Conservation (phyloP, 2,888 invertebrate genomes). For the Pantelozetes paolii region DNA sequence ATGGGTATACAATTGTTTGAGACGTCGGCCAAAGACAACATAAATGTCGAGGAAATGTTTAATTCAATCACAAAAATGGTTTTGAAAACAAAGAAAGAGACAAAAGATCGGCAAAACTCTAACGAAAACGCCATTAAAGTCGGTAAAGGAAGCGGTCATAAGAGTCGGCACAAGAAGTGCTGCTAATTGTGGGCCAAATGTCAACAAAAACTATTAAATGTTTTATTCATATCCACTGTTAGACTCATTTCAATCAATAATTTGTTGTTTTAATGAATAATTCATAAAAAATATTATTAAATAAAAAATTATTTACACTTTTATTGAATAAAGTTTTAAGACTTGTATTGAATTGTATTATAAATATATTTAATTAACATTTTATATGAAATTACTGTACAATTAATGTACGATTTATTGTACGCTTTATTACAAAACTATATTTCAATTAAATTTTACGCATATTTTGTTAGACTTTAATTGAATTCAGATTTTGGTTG, state of each 20-base stretch:
- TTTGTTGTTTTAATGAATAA: conserved; percentile 6
- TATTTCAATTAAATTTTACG: not conserved
- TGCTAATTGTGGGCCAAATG: conserved; percentile 22
- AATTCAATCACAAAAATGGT: conserved; percentile 72
- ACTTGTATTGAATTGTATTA: conserved; percentile 4
- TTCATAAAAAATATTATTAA: not conserved
- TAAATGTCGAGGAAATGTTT: conserved; percentile 94
- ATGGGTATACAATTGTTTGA: conserved; percentile 97
- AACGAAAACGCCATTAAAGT: conserved; percentile 65
- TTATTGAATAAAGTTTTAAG: not conserved
- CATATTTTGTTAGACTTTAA: conserved; percentile 1
- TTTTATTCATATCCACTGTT: not conserved
- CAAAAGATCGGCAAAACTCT: conserved; percentile 60
- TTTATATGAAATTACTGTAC: not conserved
- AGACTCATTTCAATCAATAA: not conserved
- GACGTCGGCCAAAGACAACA: conserved; percentile 98
- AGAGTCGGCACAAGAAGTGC: conserved; percentile 34
- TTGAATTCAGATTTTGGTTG: not conserved
- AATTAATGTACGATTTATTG: not conserved
- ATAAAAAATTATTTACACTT: conserved; percentile 2
- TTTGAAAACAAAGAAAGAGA: conserved; percentile 65
- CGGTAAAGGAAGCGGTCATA: conserved; percentile 53
- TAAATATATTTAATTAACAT: conserved; percentile 8
- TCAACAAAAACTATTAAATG: not conserved
- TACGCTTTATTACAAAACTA: too few relatives aligned